Evolutionary conservation across 2,113 vertebrate genomes (phyloP), one percentile per base, ranked within the genome.

Genomic region (human (Homo sapiens)): DNA sequence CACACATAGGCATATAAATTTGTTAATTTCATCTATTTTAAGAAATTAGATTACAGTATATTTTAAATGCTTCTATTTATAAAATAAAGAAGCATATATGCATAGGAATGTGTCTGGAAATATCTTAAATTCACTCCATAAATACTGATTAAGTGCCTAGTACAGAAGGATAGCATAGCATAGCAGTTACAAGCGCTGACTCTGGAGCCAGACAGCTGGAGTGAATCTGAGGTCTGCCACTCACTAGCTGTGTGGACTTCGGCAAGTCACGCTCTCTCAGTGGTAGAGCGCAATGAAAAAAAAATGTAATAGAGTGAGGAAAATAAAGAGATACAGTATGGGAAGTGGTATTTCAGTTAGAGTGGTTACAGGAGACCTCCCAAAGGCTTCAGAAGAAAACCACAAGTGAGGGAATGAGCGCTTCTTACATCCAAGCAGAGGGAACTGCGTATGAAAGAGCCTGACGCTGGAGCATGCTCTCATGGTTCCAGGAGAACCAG

Each of bases 21-120:
- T 84, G 10, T 96, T 85, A 61, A 64, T 95, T 9, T 27, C n/a
- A 50, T n/a, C 6, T 64, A 55, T 82, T 66, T 68, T 92, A 94
- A 66, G 35, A 79, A 4, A 25, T n/a, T 80, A 55, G 43, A 73
- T 68, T 68, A 38, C 3, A 80, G 30, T 22, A 2, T 85, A 35
- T 79, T 89, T 94, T 22, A 14, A n/a, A 20, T 52, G 73, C 3
- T 45, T 64, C 12, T 2, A 23, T 35, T 96, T 78, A 30, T n/a
- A 8, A 78, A 73, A 81, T 64, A 81, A 66, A 83, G 38, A 72
- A 48, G 45, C 12, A 52, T 0, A 14, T 5, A 8, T 57, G 20
- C n/a, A n/a, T 32, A 61, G 35, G 75, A 92, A 57, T n/a, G 5
- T 87, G 23, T 76, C 68, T 55, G 35, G 18, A 78, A 76, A 88